These are phyloP conservation scores for Pholis gunnellus DNA, from an alignment of 2,113 vertebrate genomes.

Conservation along the genomic window DNA sequence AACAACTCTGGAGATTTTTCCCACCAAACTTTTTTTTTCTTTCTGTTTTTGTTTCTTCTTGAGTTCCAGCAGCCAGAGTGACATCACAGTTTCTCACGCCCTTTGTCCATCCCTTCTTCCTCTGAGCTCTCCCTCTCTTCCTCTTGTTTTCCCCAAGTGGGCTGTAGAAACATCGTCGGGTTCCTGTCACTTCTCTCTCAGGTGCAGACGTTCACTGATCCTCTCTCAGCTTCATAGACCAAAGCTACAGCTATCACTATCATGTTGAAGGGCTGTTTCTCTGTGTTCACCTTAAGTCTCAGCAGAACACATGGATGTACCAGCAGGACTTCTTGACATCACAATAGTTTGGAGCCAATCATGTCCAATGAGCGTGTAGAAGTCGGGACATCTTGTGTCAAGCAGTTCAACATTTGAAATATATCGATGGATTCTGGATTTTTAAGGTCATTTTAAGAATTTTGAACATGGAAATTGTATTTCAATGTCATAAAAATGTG, in stretches of 20 bases:
- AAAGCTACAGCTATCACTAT: not conserved
- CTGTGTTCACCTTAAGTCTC: not conserved
- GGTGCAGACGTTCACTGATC: not conserved
- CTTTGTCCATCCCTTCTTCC: constrained; percentile 60
- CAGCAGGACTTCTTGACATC: not conserved
- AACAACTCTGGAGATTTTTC: constrained; percentile 30
- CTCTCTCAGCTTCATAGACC: not conserved
- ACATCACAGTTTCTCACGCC: constrained; percentile 71
- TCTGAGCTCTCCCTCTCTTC: constrained; percentile 32
- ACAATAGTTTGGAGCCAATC: not conserved
- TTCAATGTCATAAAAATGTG: not conserved
- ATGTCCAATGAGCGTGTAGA: not conserved
- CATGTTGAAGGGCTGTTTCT: not conserved
- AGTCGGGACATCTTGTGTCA: not conserved
- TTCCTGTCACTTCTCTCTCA: constrained; percentile 11
- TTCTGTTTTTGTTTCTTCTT: constrained; percentile 20
- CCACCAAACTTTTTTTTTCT: constrained; percentile 35
- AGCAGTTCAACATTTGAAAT: not conserved
- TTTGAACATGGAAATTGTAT: not conserved
- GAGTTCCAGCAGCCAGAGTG: constrained; percentile 23
- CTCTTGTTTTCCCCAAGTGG: constrained; percentile 16
- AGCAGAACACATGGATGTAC: not conserved
- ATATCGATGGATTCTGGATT: not conserved
- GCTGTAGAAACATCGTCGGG: not conserved
- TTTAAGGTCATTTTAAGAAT: not conserved